Base-by-base conservation (phyloP, 2,113 vertebrate species). In the Pungitius pungitius region DNA sequence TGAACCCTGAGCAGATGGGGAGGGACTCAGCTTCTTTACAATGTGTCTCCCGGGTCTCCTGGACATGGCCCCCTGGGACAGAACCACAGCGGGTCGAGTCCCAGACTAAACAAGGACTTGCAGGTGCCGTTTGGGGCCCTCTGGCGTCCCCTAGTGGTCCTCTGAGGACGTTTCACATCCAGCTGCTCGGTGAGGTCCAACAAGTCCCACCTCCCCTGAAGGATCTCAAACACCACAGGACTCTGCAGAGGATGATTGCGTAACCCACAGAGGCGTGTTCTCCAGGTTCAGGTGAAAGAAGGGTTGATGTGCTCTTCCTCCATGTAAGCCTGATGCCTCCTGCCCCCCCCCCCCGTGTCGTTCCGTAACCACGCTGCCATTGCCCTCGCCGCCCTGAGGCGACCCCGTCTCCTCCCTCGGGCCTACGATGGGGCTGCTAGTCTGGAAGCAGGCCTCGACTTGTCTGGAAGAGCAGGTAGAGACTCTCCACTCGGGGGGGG, bases 371-470 rank as follows among this genome's bases (percentile, higher is more conserved):
- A n/a, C n/a, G n/a, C n/a, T n/a, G n/a, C n/a, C n/a, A n/a, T n/a
- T 0, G 17, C 0, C 8, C 20, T 18, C 5, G 15, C 49, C 64
- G 7, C 14, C 35, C 35, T 0, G 14, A 6, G 37, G 18, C 1
- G 0, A 0, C 26, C 3, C 37, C 1, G 14, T 1, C 7, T 59
- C n/a, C n/a, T n/a, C n/a, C n/a, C n/a, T n/a, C n/a, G n/a, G n/a
- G n/a, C n/a, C n/a, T n/a, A n/a, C n/a, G 26, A 12, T 17, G 18
- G 39, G 45, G 43, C 20, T 27, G 35, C 2, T 64, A 42, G 6
- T 37, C 30, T 55, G 58, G 40, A 88, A 90, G 0, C 39, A 15
- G 2, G 11, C 54, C 2, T 88, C 80, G 1, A 52, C 30, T 7
- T 64, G 39, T 49, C 30, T 56, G 27, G 75, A 82, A 0, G 77